A percentile compares a stretch with the other conserved stretches of the same genome.
Conservation (phyloP, 2,113 vertebrate species). For the Sceloporus undulatus region DNA sequence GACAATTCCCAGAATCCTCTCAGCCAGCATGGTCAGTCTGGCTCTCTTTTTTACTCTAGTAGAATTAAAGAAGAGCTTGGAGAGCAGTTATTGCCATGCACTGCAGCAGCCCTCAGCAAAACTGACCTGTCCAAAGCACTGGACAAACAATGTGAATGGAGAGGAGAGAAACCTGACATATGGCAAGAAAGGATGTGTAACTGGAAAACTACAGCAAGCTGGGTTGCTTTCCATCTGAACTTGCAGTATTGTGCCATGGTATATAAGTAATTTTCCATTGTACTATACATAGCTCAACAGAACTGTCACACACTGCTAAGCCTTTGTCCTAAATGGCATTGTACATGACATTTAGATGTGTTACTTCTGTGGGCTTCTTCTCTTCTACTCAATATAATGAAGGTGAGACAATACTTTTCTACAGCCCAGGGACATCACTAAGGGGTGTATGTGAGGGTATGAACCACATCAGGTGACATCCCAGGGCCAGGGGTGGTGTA, state of each 20-base stretch:
- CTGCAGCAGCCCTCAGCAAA: neutral
- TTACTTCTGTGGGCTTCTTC: neutral
- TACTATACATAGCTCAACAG: neutral
- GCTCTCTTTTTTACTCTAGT: neutral
- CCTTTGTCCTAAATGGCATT: neutral
- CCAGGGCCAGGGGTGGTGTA: no score
- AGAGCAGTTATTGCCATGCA: neutral
- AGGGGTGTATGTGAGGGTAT: no score
- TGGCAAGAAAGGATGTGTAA: neutral
- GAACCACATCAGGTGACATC: no score
- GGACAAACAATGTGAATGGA: neutral
- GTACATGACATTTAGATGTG: neutral
- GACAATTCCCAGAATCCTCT: no score
- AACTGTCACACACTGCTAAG: neutral
- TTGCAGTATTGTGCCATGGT: neutral
- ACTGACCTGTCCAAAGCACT: neutral
- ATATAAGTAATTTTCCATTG: neutral
- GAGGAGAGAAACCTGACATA: neutral
- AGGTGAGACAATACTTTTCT: no score
- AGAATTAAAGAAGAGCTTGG: neutral
- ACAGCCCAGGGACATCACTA: no score
- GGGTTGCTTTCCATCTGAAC: neutral
- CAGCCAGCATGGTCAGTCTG: no score
- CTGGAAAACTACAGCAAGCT: neutral
- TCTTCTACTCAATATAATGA: neutral